Percentiles rank a stretch among this genome's conserved stretches.
Evolutionary conservation across 2,797 vertebrate genomes (phyloP).

Genomic region (Phataginus tricuspis): DNA sequence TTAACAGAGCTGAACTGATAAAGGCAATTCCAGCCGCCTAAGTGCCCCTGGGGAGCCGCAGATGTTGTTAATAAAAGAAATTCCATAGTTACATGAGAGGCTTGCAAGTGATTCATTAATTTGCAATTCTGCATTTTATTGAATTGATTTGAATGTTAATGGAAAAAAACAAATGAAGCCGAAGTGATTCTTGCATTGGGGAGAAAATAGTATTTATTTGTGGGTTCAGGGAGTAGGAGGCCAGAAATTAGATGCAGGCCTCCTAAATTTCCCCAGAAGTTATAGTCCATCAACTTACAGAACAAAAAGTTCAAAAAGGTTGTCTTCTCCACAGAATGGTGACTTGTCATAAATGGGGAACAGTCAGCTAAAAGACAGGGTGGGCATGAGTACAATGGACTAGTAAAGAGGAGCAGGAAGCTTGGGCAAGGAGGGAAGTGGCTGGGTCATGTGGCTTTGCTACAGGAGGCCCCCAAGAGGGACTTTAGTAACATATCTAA

Average conservation of each 20-base stretch:
- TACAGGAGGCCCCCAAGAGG: rapidly evolving
- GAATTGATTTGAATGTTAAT: slow-evolving; percentile 87
- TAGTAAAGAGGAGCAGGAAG: background rate
- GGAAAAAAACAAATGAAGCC: slow-evolving; percentile 78
- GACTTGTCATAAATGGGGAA: background rate
- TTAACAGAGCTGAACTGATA: background rate
- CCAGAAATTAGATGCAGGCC: background rate
- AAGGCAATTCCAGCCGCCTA: background rate
- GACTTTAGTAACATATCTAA: background rate
- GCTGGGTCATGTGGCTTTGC: background rate
- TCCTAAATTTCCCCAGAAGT: slow-evolving; percentile 44
- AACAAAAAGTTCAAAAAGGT: slow-evolving; percentile 10
- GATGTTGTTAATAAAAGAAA: slow-evolving; percentile 71
- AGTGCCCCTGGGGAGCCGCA: slow-evolving; percentile 40
- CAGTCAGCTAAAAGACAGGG: background rate
- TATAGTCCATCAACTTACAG: background rate
- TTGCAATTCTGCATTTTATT: slow-evolving; percentile 84
- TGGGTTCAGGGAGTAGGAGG: background rate
- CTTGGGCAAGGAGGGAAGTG: rapidly evolving
- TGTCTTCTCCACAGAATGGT: background rate
- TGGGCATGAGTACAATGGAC: no score
- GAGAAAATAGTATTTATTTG: slow-evolving; percentile 42
- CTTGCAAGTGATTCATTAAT: slow-evolving; percentile 83
- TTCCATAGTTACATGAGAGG: slow-evolving; percentile 67
- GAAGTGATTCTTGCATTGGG: slow-evolving; percentile 67